phyloP scores from a whole-genome alignment of 2,888 invertebrate species.

The Minunthozetes semirufus region DNA sequence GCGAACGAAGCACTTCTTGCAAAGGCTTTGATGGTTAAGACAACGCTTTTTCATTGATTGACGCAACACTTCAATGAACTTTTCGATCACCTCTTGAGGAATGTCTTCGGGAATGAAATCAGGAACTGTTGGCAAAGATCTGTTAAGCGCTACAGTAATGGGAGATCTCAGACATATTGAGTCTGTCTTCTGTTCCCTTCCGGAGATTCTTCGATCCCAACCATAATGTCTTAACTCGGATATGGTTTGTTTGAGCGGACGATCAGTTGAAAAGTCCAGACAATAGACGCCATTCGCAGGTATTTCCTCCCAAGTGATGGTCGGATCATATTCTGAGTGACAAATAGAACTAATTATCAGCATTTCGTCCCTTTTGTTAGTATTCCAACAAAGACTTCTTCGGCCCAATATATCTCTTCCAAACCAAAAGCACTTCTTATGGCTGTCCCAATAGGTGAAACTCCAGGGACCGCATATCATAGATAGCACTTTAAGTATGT shows the following conservation, averaged over 20 bases:
- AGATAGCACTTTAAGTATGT: neutral
- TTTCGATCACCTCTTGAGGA: constrained; percentile 35
- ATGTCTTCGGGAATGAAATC: neutral
- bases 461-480: constrained; percentile 73
- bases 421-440: constrained; percentile 59
- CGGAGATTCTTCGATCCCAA: constrained; percentile 30
- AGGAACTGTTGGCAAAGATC: neutral
- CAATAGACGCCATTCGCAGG: constrained; percentile 50
- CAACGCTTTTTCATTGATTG: constrained; percentile 45
- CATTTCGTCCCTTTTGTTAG: constrained; percentile 33
- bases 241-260: constrained; percentile 12
- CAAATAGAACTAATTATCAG: constrained; percentile 17
- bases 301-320: constrained; percentile 45
- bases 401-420: constrained; percentile 77
- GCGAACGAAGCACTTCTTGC: constrained; percentile 44
- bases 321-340: neutral
- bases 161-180: constrained; percentile 13
- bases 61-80: constrained; percentile 46
- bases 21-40: constrained; percentile 44
- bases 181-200: neutral
- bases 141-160: constrained; percentile 25
- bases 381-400: constrained; percentile 63
- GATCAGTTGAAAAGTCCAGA: constrained; percentile 43
- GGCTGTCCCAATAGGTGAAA: constrained; percentile 62
- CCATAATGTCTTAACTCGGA: constrained; percentile 25